Percentiles rank a stretch among this genome's conserved stretches.
These are phyloP conservation scores for Pseudois nayaur DNA, from an alignment of 2,113 vertebrate species.

Conservation along the genomic window DNA sequence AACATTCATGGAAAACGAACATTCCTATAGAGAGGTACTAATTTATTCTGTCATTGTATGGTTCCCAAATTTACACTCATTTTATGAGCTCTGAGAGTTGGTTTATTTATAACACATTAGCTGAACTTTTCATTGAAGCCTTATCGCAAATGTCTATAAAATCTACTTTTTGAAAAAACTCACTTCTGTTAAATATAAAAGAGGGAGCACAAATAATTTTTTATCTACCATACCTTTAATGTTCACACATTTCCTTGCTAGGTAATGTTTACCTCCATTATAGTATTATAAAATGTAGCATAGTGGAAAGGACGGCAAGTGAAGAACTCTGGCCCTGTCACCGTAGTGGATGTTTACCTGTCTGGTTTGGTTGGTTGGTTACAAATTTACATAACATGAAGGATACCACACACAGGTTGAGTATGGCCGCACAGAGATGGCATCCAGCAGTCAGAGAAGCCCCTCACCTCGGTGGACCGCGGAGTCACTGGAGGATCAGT, in stretches of 20 bases:
- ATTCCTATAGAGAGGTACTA: background rate
- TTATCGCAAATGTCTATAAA: background rate
- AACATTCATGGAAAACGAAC: background rate
- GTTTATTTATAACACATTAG: background rate
- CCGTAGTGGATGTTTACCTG: background rate
- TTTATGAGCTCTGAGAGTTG: background rate
- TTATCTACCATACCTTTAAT: background rate
- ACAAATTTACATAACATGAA: background rate
- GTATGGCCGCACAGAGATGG: background rate
- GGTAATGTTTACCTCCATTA: background rate
- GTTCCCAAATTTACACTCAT: background rate
- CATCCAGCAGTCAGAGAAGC: background rate
- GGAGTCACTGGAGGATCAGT: background rate
- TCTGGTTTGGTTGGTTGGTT: background rate
- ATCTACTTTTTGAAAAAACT: background rate
- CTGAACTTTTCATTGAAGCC: background rate
- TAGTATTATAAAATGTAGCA: background rate
- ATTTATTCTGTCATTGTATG: background rate
- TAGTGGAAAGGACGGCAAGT: background rate
- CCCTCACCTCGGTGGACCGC: fast-evolving
- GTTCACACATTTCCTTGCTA: background rate
- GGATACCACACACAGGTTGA: background rate
- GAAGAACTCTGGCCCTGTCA: background rate
- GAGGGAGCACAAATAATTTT: background rate
- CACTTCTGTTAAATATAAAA: background rate